phyloP scores from a whole-genome alignment of 2,113 vertebrate species.

The Lycaon pictus region DNA sequence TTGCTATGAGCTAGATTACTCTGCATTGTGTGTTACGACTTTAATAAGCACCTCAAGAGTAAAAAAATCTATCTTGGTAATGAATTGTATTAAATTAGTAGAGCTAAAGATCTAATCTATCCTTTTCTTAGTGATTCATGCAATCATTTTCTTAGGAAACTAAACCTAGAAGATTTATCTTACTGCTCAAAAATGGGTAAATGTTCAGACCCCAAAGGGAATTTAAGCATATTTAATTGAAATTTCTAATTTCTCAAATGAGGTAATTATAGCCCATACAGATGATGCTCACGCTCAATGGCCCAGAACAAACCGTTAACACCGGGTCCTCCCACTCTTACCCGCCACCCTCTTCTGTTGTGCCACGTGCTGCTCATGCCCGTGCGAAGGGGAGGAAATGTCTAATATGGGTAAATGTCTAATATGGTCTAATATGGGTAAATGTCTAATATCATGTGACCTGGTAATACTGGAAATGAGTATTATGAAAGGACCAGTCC shows the following conservation, averaged over 20 bases:
- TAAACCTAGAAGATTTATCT: not conserved
- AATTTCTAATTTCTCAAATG: conserved; percentile 25
- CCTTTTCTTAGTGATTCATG: not conserved
- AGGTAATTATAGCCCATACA: not conserved
- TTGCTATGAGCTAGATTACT: not conserved
- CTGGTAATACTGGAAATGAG: not conserved
- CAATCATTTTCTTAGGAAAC: not conserved
- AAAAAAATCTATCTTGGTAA: conserved; percentile 9
- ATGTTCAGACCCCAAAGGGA: not conserved
- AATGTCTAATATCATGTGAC: not conserved
- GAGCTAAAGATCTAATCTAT: not conserved
- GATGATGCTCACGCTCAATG: not conserved
- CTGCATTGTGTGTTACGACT: not conserved
- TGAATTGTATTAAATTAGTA: not conserved
- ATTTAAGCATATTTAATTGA: not conserved
- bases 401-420: not conserved
- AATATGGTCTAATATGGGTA: not conserved
- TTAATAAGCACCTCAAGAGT: not conserved
- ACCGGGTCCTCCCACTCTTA: not conserved
- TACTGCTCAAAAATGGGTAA: not conserved
- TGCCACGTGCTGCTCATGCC: too few relatives aligned
- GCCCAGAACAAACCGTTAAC: not conserved
- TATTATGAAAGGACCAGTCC: not conserved
- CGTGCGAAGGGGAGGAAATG: not conserved
- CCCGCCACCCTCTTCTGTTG: not conserved